Evolutionary conservation across 30 jellyfish, hydroid and myxozoan species (phyloP).

Genomic region (Hydra vulgaris): DNA sequence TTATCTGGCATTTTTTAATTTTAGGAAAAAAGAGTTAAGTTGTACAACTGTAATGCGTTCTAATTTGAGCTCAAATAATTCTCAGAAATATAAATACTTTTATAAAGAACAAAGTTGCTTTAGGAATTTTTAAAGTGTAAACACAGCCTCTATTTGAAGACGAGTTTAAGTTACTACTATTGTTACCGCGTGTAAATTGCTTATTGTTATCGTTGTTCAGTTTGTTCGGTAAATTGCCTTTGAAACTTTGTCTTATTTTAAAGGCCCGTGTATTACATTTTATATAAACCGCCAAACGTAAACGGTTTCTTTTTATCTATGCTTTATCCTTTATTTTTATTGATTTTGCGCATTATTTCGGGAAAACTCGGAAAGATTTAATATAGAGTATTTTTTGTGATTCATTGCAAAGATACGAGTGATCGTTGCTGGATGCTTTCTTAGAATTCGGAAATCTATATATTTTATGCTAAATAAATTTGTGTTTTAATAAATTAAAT

Average conservation of each 20-base stretch:
- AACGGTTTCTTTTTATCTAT: background rate
- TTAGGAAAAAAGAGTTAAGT: too few species aligned
- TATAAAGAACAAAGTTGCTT: too few species aligned
- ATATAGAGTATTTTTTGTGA: background rate
- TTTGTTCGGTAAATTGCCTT: background rate
- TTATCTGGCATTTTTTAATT: too few species aligned
- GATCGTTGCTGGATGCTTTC: background rate
- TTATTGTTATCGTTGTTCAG: background rate
- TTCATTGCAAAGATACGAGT: background rate
- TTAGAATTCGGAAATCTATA: too few species aligned
- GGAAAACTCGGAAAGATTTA: background rate
- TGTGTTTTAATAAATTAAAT: too few species aligned
- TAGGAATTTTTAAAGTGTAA: too few species aligned
- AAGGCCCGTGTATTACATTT: background rate
- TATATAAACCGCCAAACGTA: background rate
- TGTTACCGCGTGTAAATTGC: background rate
- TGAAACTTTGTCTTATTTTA: background rate
- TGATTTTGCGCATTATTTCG: background rate
- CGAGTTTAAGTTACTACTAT: background rate
- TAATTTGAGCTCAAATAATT: too few species aligned
- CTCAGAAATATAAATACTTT: too few species aligned
- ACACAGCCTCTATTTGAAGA: too few species aligned
- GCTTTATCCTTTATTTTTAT: background rate
- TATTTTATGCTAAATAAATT: too few species aligned
- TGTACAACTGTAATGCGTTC: too few species aligned